Base-by-base conservation (phyloP, 2,888 invertebrate species). In the Galerucella pusilla region DNA sequence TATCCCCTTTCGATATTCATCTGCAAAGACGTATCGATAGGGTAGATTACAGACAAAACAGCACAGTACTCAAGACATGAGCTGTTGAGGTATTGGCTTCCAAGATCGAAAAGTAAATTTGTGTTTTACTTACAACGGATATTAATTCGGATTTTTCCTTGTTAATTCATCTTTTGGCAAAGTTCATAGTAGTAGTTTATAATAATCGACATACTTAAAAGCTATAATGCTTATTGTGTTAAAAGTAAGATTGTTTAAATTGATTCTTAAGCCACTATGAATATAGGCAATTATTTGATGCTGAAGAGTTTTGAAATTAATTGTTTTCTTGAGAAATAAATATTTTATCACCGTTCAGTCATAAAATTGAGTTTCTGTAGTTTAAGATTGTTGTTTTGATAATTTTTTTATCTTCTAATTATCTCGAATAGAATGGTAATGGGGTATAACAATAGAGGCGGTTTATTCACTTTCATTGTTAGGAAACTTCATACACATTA, bases 381-480 rank as follows among this genome's bases (percentile, higher is more conserved):
- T 0, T 49, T 49, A 12, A 12, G 49, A 49, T 49, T 49, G 49
- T 49, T 49, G 49, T 49, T 14, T 49, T 49, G 49, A 49, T 49
- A 49, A 49, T 49, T 14, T 49, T 49, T 49, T 49, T 12, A 49
- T 49, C 49, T 49, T 49, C 14, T 49, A 49, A 49, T 49, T 49
- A 49, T 49, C 49, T 49, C 2, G 4, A 49, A 49, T 14, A 12
- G 49, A 49, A 14, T 49, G 14, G 49, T 49, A 49, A 49, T 12
- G 12, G 49, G 12, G 14, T 49, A 49, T 11, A 49, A 49, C 59
- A 59, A 59, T 59, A 59, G 16, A n/a, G 54, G n/a, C 54, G 35
- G 35, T 9, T 60, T 70, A 25, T 63, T 63, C 20, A 59, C 16
- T 60, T 69, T 69, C 60, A 42, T 42, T 42, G 35, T 42, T 42